Conservation (phyloP, 2,888 invertebrate genomes). For the Pammene aurita region DNA sequence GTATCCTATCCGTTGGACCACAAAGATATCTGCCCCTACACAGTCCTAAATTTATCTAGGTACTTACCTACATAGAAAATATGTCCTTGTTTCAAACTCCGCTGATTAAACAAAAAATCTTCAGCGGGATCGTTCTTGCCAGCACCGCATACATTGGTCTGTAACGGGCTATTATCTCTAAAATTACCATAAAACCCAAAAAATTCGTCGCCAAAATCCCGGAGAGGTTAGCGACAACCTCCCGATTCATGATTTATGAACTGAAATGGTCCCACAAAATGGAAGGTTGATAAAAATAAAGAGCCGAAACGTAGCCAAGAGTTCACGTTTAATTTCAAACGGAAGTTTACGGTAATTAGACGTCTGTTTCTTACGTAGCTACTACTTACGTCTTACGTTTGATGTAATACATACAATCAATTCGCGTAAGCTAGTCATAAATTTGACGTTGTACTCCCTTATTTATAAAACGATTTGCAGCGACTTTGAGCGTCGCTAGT, state of each 20-base stretch:
- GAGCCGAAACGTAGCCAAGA: background rate
- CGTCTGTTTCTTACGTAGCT: background rate
- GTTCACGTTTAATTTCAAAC: constrained; percentile 8
- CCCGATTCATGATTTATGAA: constrained; percentile 35
- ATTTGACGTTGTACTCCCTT: background rate
- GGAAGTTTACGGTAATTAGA: constrained; percentile 11
- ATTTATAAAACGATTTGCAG: background rate
- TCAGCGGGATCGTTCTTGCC: constrained; percentile 6
- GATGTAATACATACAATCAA: constrained; percentile 1
- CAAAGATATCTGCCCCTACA: background rate
- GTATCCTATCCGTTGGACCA: too few species aligned
- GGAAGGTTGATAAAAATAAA: constrained; percentile 29
- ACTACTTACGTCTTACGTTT: constrained; percentile 17
- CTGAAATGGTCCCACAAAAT: constrained; percentile 18
- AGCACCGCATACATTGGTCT: constrained; percentile 18
- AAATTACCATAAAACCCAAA: constrained; percentile 33
- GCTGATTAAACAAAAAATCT: constrained; percentile 20
- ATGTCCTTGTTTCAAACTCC: background rate
- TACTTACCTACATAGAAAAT: background rate
- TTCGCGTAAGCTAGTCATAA: constrained; percentile 2
- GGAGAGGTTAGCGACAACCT: constrained; percentile 33
- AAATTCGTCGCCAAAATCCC: constrained; percentile 18
- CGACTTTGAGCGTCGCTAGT: background rate
- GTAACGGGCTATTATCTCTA: constrained; percentile 29
- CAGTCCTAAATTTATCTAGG: background rate